phyloP scores from a whole-genome alignment of 2,113 vertebrate genomes.

The Neolamprologus kungweensis region DNA sequence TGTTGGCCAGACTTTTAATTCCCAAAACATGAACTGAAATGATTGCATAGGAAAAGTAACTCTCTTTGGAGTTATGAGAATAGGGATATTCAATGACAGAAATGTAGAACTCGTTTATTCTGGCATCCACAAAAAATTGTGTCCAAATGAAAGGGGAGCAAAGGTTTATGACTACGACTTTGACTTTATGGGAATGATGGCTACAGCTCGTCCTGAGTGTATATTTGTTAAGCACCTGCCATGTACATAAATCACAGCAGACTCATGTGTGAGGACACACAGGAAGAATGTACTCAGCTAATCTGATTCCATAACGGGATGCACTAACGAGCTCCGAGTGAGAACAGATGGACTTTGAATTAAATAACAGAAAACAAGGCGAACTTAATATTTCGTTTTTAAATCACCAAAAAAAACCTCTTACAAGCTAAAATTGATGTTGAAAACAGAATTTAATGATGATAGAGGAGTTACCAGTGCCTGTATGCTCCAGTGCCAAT shows the following conservation, averaged over 20 bases:
- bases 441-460: neutral
- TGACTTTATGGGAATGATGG: neutral
- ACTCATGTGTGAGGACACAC: conserved; percentile 14
- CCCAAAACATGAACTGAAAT: conserved; percentile 19
- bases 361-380: neutral
- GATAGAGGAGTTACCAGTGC: neutral
- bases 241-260: conserved; percentile 31
- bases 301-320: neutral
- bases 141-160: neutral
- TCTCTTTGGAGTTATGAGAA: neutral
- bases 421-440: neutral
- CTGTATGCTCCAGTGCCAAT: neutral
- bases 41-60: neutral
- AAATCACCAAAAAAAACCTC: neutral
- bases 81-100: conserved; percentile 1
- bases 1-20: neutral
- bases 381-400: neutral
- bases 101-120: neutral
- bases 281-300: neutral
- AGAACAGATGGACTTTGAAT: neutral
- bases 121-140: neutral
- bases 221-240: conserved; percentile 35
- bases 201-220: neutral
- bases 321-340: conserved; percentile 12
- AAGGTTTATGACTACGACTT: neutral